Evolutionary conservation across 2,113 vertebrate genomes (phyloP), one percentile per base, ranked within the genome.

Genomic region (Erpornis zantholeuca): DNA sequence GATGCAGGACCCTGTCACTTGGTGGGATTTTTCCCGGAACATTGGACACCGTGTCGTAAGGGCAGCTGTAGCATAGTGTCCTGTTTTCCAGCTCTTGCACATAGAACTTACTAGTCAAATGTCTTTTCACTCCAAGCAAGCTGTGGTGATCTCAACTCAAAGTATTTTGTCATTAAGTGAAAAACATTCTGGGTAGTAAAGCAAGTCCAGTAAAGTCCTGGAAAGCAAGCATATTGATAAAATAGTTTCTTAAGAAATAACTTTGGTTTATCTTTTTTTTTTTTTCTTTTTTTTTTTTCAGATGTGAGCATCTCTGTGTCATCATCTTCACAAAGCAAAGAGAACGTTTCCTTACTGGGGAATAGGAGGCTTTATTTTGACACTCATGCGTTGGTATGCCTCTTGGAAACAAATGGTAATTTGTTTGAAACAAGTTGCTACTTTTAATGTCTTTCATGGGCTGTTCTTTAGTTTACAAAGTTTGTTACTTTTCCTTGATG

Each of bases 351-450:
- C 6, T 97, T 98, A 23, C 59, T 96, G 13, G 98, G 98, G 56
- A 98, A 80, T 29, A 97, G 96, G 81, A 99, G 94, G 79, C 96
- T 99, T 79, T 98, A 98, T 73, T 99, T 99, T 90, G 99, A 99
- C 71, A 99, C 99, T 15, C 99, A 99, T 20, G 98, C 98, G 0
- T 96, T 99, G 64, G 99, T 99, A 20, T 98, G 97, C 60, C 97
- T 99, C 63, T 96, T 99, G n/a, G 99, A 99, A 95, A 96, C 98
- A 66, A 99, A 98, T 36, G 99, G 99, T 99, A 97, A 97, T 95
- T 68, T 61, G 57, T 56, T 88, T 56, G 35, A 78, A 90, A 36
- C 0, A 27, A 17, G 4, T 57, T 56, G n/a, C 53, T 53, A 4
- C 11, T 36, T 82, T 72, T 82, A 56, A 38, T 88, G 24, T 21